Evolutionary conservation across 2,113 vertebrate genomes (phyloP), one percentile per base, ranked within the genome.

Genomic region (Otus sunia): DNA sequence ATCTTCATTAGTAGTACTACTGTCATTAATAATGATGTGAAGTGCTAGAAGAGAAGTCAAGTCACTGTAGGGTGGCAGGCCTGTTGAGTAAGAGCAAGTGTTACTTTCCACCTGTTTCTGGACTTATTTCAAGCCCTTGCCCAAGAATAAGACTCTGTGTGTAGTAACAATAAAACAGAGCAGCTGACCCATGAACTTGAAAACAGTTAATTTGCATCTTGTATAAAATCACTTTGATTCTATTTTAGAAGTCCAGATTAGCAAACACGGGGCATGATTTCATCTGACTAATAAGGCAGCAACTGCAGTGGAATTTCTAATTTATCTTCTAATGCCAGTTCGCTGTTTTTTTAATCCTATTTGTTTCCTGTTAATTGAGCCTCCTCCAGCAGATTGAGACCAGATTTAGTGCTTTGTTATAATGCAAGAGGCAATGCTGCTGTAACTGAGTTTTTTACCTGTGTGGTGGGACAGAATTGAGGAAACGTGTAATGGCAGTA

Each of bases 21-120:
- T 0, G 0, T 9, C 43, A n/a, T 1, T 8, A 55, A 21, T 8
- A 45, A 3, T 18, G 43, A 30, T 5, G 0, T 12, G 13, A 81
- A 26, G 21, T 59, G 12, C 60, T n/a, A 1, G 18, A 49, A 0
- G 0, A 9, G 23, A 41, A 32, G 32, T 30, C 6, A 22, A 5
- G 7, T 15, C 29, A 20, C 20, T 21, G 21, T 6, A 1, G 0
- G 0, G 12, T 1, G 4, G 6, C 34, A 27, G 7, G 34, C 10
- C 19, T 58, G 34, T 1, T 43, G 15, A 19, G 8, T 29, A 43
- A 39, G 4, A 23, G 9, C 32, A 76, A 19, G 1, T 37, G 26
- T n/a, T 73, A 6, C 1, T 32, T 62, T 59, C 20, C 7, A 2
- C 9, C 26, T 13, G 3, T 56, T 59, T 37, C 36, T 41, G 9